These are phyloP conservation scores for Perodicticus potto DNA, from an alignment of 2,797 vertebrate species.

Conservation along the genomic window DNA sequence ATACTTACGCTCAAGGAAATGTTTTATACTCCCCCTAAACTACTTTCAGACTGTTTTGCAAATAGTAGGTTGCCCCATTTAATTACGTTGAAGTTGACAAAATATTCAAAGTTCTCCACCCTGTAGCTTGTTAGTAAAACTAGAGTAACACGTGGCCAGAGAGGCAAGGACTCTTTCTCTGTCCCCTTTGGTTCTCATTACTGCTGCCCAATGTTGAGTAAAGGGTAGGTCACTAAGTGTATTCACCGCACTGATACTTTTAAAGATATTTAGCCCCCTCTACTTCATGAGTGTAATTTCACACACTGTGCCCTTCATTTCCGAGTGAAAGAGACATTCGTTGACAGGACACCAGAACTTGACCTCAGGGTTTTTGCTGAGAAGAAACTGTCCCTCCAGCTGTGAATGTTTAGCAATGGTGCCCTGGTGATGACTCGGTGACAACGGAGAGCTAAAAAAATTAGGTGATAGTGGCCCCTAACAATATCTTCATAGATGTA, in stretches of 20 bases:
- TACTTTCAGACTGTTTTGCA: constrained; percentile 19
- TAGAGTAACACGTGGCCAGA: neutral
- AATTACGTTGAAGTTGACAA: neutral
- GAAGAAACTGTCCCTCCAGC: neutral
- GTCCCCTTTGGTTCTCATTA: neutral
- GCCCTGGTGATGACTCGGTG: neutral
- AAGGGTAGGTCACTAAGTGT: neutral
- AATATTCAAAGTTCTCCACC: neutral
- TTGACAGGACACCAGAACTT: constrained; percentile 1
- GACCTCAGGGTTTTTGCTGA: neutral
- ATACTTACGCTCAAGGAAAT: neutral
- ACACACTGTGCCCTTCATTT: neutral
- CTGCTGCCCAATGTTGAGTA: neutral
- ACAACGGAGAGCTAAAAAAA: neutral
- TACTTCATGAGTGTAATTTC: neutral
- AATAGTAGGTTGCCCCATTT: neutral
- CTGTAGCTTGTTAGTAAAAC: neutral
- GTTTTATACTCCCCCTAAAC: neutral
- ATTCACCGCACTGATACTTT: neutral
- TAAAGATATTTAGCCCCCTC: neutral
- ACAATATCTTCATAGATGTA: neutral
- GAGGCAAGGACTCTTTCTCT: neutral
- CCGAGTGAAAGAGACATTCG: neutral
- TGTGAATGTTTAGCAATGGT: neutral
- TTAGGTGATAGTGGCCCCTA: neutral